phyloP scores from a whole-genome alignment of 2,113 vertebrate genomes.

The Pitta sordida region DNA sequence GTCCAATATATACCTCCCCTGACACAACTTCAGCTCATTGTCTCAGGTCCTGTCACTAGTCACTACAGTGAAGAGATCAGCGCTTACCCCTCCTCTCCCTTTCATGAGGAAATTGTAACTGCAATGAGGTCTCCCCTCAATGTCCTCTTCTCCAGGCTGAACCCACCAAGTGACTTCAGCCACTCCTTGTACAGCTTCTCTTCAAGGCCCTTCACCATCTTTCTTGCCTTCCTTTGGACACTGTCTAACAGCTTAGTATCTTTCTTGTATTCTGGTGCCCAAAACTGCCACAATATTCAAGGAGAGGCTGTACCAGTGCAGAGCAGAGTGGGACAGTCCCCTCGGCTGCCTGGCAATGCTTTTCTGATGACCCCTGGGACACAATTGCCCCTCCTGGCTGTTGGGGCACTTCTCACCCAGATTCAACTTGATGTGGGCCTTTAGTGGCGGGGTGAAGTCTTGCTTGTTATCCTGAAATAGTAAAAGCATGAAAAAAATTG shows the following conservation, averaged over 20 bases:
- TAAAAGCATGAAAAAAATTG: not conserved
- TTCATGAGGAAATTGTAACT: not conserved
- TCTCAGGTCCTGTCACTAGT: not conserved
- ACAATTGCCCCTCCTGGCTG: not conserved
- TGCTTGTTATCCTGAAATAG: not conserved
- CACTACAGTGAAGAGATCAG: not conserved
- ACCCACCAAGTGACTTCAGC: not conserved
- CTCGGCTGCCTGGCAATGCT: not conserved
- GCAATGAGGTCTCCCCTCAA: not conserved
- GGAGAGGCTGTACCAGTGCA: not conserved
- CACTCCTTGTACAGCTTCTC: not conserved
- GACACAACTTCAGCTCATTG: not conserved
- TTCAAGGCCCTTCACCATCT: not conserved
- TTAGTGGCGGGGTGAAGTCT: not conserved
- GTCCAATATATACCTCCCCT: not conserved
- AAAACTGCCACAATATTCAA: not conserved
- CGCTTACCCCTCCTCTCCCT: not conserved
- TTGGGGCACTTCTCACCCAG: not conserved
- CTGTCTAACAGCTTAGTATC: not conserved
- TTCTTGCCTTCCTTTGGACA: not conserved
- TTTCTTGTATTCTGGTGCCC: not conserved
- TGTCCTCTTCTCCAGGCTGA: not conserved
- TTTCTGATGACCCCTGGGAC: not conserved
- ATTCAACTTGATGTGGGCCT: not conserved
- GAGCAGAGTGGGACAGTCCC: not conserved